Percentiles rank a stretch among this genome's conserved stretches.
phyloP scores from a whole-genome alignment of 2,113 vertebrate species.

The Maccullochella peelii region DNA sequence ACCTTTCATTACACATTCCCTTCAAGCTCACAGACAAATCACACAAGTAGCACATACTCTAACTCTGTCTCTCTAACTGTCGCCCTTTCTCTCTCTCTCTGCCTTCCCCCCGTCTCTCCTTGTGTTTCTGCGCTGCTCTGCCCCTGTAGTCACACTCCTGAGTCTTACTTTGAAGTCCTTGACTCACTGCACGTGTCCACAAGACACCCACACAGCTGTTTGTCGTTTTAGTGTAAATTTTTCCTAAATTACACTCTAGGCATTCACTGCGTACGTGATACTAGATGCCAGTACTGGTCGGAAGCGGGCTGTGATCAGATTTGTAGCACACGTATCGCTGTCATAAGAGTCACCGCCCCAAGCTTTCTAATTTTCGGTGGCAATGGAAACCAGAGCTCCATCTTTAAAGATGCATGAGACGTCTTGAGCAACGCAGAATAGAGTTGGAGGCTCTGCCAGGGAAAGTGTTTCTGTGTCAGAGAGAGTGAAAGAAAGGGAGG shows the following conservation, averaged over 20 bases:
- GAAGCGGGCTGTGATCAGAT: conserved; percentile 66
- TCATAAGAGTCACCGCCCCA: conserved; percentile 45
- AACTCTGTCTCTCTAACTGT: conserved; percentile 29
- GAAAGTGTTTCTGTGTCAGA: conserved; percentile 70
- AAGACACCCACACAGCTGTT: background rate
- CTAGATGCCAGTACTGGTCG: conserved; percentile 9
- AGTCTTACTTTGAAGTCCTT: background rate
- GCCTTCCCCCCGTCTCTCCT: background rate
- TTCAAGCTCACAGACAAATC: conserved; percentile 74
- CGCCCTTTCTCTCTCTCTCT: background rate
- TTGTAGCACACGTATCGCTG: conserved; percentile 50
- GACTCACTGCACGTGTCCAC: background rate
- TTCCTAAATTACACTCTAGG: conserved; percentile 16
- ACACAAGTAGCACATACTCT: conserved; percentile 45
- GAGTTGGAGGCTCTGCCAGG: conserved; percentile 43
- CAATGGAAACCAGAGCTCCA: conserved; percentile 78
- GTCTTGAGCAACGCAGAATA: conserved; percentile 50
- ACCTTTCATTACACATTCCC: conserved; percentile 79
- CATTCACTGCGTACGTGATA: background rate
- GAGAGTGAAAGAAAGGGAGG: conserved; percentile 54
- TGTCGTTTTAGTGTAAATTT: background rate
- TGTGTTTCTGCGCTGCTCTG: conserved; percentile 3
- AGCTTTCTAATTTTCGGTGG: conserved; percentile 64
- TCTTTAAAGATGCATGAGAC: conserved; percentile 85
- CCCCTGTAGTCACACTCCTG: background rate